Percentiles rank a stretch among this genome's conserved stretches.
Conservation (phyloP, 2,888 invertebrate species). For the Piscicola geometra region DNA sequence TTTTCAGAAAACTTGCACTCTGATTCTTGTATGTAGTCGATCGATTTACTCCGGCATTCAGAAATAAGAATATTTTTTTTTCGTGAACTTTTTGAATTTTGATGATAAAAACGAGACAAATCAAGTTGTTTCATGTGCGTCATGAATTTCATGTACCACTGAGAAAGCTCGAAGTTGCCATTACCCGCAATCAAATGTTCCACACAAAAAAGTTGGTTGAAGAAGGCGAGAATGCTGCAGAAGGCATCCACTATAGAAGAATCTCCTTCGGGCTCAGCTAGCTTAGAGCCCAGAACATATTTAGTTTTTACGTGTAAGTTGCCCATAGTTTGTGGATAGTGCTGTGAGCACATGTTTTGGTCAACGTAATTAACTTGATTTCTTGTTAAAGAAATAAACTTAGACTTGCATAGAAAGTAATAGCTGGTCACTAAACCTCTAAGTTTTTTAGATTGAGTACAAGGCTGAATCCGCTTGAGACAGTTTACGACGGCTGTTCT, state of each 20-base stretch:
- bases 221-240: background rate
- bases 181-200: slow-evolving; percentile 14
- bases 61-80: background rate
- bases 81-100: too few species aligned
- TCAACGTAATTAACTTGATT: slow-evolving; percentile 10
- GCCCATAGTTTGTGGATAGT: slow-evolving; percentile 28
- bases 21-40: background rate
- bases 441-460: background rate
- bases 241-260: background rate
- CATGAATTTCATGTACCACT: slow-evolving; percentile 29
- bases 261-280: background rate
- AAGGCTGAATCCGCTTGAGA: background rate
- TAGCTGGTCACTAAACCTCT: background rate
- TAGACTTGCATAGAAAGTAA: slow-evolving; percentile 5
- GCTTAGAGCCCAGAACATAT: background rate
- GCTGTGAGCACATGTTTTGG: slow-evolving; percentile 8
- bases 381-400: background rate
- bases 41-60: background rate
- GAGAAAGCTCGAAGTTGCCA: slow-evolving; percentile 24
- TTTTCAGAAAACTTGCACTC: slow-evolving; percentile 3
- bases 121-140: slow-evolving; percentile 20
- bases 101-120: background rate
- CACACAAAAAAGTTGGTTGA: slow-evolving; percentile 20
- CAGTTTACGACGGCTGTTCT: background rate
- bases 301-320: slow-evolving; percentile 7